Evolutionary conservation across 2,113 vertebrate genomes (phyloP).

Genomic region (human): DNA sequence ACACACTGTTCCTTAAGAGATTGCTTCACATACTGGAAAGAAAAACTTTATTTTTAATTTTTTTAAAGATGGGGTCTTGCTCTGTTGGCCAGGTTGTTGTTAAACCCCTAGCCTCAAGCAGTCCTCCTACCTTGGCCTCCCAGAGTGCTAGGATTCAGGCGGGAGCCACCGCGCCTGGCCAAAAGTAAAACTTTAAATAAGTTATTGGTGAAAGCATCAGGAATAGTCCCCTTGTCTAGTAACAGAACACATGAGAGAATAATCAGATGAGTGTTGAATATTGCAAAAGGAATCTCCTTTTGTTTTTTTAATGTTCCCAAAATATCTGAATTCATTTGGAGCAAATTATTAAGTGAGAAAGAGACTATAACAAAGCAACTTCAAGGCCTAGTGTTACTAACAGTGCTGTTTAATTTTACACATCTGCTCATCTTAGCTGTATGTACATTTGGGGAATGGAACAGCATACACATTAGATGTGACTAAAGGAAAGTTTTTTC

Average conservation of each 20-base stretch:
- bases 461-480: conserved; percentile 39
- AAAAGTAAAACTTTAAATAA: conserved; percentile 10
- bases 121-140: too few relatives aligned
- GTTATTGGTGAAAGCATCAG: background rate
- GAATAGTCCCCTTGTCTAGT: background rate
- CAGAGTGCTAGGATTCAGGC: too few relatives aligned
- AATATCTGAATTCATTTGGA: conserved; percentile 67
- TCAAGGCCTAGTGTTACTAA: conserved; percentile 62
- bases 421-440: conserved; percentile 69
- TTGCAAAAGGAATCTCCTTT: conserved; percentile 39
- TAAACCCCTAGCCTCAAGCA: too few relatives aligned
- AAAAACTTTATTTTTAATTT: too few relatives aligned
- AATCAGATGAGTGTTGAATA: background rate
- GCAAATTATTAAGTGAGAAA: conserved; percentile 67
- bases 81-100: too few relatives aligned
- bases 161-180: too few relatives aligned
- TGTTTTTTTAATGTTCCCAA: conserved; percentile 61
- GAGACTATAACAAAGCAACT: conserved; percentile 55
- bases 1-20: background rate
- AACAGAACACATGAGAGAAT: background rate
- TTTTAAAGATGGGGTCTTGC: too few relatives aligned
- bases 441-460: conserved; percentile 67
- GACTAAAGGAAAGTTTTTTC: conserved; percentile 60
- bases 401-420: conserved; percentile 69
- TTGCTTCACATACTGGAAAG: background rate